Conservation (phyloP, 2,888 invertebrate genomes). For the Petrolisthes cinctipes region DNA sequence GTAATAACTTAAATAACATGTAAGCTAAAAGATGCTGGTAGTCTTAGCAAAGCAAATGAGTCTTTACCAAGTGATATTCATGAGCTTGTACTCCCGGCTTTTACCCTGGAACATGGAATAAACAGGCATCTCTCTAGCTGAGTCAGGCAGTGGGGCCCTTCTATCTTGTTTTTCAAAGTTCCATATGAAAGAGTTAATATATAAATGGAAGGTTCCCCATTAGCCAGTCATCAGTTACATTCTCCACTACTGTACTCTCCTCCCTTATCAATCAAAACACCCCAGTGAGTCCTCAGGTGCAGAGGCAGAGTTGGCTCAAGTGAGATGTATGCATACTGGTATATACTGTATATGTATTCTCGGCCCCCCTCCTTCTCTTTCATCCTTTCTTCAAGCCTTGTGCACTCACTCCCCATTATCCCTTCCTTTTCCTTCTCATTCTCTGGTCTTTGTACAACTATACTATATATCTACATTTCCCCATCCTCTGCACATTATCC, state of each 20-base stretch:
- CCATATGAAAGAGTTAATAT: too few species aligned
- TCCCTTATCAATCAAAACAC: slow-evolving; percentile 47
- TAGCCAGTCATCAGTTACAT: slow-evolving; percentile 9
- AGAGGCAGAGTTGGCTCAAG: too few species aligned
- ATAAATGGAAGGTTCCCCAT: not conserved
- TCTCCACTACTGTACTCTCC: slow-evolving; percentile 26
- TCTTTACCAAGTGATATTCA: not conserved
- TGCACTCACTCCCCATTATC: not conserved
- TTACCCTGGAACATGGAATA: slow-evolving; percentile 4
- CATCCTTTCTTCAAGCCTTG: too few species aligned
- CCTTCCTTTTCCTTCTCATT: slow-evolving; percentile 1
- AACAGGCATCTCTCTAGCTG: slow-evolving; percentile 31
- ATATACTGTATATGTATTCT: not conserved
- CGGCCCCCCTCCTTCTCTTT: not conserved
- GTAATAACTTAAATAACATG: too few species aligned
- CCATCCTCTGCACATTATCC: not conserved
- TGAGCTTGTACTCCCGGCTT: not conserved
- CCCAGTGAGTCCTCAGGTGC: slow-evolving; percentile 41
- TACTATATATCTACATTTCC: not conserved
- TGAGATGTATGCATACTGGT: too few species aligned
- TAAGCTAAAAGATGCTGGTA: too few species aligned
- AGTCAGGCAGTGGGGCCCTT: too few species aligned
- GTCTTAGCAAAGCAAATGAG: not conserved
- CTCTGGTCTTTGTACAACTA: not conserved
- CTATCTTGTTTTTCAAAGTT: too few species aligned